Evolutionary conservation across 2,797 vertebrate species (phyloP).

Genomic region (Staurois parvus): DNA sequence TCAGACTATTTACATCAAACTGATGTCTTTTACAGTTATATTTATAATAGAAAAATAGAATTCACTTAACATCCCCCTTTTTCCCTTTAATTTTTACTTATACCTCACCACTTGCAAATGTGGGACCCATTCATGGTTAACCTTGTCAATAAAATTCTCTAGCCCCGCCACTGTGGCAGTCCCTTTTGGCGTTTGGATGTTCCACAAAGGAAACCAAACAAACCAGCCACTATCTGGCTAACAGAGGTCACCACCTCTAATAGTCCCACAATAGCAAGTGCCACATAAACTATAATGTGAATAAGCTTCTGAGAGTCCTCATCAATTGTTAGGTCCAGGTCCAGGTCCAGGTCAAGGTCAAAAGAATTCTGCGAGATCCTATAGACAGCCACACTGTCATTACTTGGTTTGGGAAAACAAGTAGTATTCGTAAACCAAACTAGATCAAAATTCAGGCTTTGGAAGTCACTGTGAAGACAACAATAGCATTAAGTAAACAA

Average conservation of each 20-base stretch:
- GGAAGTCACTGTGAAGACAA: constrained; percentile 38
- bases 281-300: constrained; percentile 57
- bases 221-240: constrained; percentile 58
- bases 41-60: neutral
- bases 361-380: neutral
- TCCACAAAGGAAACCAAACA: constrained; percentile 59
- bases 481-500: neutral
- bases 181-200: constrained; percentile 25
- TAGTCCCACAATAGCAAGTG: constrained; percentile 50
- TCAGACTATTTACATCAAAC: neutral
- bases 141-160: neutral
- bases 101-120: no score
- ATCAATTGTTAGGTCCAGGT: constrained; percentile 25
- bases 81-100: no score
- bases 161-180: neutral
- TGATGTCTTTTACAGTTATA: neutral
- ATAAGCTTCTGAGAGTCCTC: constrained; percentile 53
- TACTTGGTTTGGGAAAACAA: neutral
- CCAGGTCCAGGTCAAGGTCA: neutral
- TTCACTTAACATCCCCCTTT: no score
- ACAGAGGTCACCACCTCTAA: constrained; percentile 45
- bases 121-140: no score
- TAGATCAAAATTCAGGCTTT: constrained; percentile 53
- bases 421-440: constrained; percentile 53
- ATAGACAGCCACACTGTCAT: neutral